Conservation (phyloP, 2,113 vertebrate species). For the Bubalus kerabau region DNA sequence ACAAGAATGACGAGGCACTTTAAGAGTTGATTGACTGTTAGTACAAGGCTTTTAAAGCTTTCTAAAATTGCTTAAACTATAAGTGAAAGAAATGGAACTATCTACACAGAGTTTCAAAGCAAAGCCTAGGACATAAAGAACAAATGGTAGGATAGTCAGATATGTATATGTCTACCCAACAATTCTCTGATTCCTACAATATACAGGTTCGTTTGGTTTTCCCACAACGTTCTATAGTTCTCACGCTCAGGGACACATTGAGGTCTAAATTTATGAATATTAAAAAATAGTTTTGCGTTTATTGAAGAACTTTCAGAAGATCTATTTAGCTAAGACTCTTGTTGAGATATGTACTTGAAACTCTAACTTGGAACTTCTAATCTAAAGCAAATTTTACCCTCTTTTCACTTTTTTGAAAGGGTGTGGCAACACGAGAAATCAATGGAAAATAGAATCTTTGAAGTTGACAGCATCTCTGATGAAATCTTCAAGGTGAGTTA, state of each 20-base stretch:
- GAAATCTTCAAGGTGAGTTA: background rate
- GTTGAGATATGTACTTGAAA: background rate
- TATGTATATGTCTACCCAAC: background rate
- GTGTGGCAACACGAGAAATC: background rate
- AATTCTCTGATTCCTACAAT: background rate
- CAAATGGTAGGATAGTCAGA: background rate
- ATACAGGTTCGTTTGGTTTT: background rate
- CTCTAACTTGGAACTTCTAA: background rate
- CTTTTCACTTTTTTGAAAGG: background rate
- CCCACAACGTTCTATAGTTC: background rate
- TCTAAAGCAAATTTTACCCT: background rate
- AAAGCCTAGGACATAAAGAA: constrained; percentile 32
- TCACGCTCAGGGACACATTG: background rate
- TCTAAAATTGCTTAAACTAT: constrained; percentile 50
- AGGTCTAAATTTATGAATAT: background rate
- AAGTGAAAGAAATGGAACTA: constrained; percentile 58
- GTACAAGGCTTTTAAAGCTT: constrained; percentile 67
- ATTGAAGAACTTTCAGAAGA: background rate
- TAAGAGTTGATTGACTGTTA: constrained; percentile 66
- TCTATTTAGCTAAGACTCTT: background rate
- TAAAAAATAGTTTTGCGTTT: background rate
- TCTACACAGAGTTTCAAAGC: constrained; percentile 31
- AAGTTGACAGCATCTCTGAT: background rate
- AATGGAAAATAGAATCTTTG: background rate
- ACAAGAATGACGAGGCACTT: constrained; percentile 66